These are phyloP conservation scores for Gordius sp. DNA, from an alignment of 2,888 invertebrate species.

Conservation along the genomic window DNA sequence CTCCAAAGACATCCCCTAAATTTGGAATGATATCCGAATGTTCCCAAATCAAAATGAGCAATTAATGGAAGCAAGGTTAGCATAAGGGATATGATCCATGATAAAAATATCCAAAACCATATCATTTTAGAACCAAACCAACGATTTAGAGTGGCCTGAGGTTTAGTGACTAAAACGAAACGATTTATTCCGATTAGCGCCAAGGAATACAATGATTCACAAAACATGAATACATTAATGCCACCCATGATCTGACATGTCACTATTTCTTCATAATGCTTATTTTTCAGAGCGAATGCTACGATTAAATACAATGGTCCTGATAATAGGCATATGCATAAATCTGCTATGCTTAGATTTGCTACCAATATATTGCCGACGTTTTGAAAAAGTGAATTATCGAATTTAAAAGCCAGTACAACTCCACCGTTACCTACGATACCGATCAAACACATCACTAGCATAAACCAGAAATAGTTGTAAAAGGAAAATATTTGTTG, in stretches of 20 bases:
- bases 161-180: background rate
- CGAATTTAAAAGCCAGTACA: background rate
- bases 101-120: background rate
- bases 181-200: background rate
- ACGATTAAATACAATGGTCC: background rate
- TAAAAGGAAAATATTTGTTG: conserved; percentile 5
- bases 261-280: background rate
- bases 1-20: background rate
- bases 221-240: background rate
- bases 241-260: background rate
- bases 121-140: background rate
- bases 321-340: background rate
- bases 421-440: background rate
- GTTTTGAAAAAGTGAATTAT: background rate
- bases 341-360: conserved; percentile 1
- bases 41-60: too few species aligned
- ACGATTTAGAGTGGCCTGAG: background rate
- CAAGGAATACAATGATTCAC: background rate
- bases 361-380: background rate
- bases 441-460: background rate
- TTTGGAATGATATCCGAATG: too few species aligned
- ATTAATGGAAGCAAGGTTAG: too few species aligned
- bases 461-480: conserved; percentile 8
- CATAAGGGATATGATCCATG: background rate
- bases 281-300: background rate